Evolutionary conservation across 2,113 vertebrate genomes (phyloP), one percentile per base, ranked within the genome.

Genomic region (Sebastes schlegelii): DNA sequence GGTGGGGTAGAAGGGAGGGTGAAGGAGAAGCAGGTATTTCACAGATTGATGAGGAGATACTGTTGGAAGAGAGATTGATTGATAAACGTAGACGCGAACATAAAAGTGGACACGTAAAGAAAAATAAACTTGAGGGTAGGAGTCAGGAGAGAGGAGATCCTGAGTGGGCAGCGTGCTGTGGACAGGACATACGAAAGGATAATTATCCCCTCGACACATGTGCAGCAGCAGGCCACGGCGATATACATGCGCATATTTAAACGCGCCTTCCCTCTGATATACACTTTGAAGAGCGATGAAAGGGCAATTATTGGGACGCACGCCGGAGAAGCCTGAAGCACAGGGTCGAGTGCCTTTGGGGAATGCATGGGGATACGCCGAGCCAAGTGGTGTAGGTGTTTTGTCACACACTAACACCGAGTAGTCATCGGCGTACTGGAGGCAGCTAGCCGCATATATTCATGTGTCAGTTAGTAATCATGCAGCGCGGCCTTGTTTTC

Each of bases 381-480:
- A 80, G 71, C 78, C 87, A 90, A 90, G 90, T 92, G 88, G 84
- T 80, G 23, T 80, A 21, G 63, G 72, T 87, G 85, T 88, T 92
- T 92, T 88, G 83, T 86, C 58, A 64, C 85, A 87, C 62, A 58
- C 81, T 84, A 72, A 86, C 65, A 86, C 74, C 48, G 13, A 69
- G 76, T 40, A 71, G 81, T 92, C 89, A 90, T 93, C 88, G 88
- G 80, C 8, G 42, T 75, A 79, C 45, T 16, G 48, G 74, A 57
- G 49, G 84, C 68, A 82, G 80, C 69, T 82, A 74, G 49, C 63
- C 43, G 81, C 89, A 82, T 79, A 91, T 83, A 91, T 92, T 90
- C 89, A 92, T 83, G 89, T 92, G 90, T 93, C 90, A 87, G 89
- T 88, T 91, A 91, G 91, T 86, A 93, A 93, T 92, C 91, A 91